Evolutionary conservation across 2,113 vertebrate genomes (phyloP), one percentile per base, ranked within the genome.

Genomic region (Notothenia rossii): DNA sequence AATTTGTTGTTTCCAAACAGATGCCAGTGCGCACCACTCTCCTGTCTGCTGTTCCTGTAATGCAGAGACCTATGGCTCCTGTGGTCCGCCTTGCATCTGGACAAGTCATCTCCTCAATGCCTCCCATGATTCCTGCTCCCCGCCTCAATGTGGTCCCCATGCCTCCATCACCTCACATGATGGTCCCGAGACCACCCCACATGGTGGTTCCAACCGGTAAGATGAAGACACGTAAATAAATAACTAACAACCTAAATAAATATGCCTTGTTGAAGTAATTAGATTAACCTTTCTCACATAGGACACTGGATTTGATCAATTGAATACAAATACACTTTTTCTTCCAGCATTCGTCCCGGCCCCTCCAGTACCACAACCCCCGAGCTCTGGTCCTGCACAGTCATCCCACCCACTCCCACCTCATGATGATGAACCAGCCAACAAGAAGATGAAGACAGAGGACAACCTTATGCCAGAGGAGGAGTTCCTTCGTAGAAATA

Each of bases 111-210:
- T 91, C 97, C 51, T 77, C 94, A 11, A 98, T 99, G 97, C 98
- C 98, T 0, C 97, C 97, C 0, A 99, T 99, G 87, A 96, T 99
- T 54, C 96, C 98, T 5, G 94, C 96, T 6, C 96, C 96, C 0
- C 97, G 98, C 49, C 98, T 99, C 93, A 99, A 98, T 0, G 97
- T 99, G 77, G 96, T 99, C 63, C 97, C 95, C n/a, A 99, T 99
- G 98, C 97, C 97, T 0, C 97, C 97, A 11, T 88, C 97, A 1
- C 95, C 97, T 2, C 98, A 97, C 79, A 94, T 99, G 73, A 98
- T 99, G 98, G 95, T 97, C 5, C 97, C 97, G 0, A 96, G 97
- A 77, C 97, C 98, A 0, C 98, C 98, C 0, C 98, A 97, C 45
- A 99, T 99, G 98, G 98, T 99, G 25, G 97, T 99, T 20, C 98